phyloP scores from a whole-genome alignment of 2,113 vertebrate genomes.

The Epinephelus lanceolatus region DNA sequence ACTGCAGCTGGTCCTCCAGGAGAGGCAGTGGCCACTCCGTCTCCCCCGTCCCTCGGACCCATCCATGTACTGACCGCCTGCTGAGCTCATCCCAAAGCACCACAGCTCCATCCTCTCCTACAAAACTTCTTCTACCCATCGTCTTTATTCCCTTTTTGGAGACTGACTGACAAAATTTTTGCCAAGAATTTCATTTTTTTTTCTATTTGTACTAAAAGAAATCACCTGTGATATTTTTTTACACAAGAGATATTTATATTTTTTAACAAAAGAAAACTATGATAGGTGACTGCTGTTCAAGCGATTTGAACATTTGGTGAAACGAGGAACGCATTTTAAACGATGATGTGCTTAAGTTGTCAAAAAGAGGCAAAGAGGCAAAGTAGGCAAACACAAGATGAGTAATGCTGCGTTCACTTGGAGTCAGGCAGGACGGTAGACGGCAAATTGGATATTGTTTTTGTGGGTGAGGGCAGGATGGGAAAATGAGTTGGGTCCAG shows the following conservation, averaged over 20 bases:
- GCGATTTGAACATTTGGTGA: constrained; percentile 65
- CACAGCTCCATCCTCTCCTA: constrained; percentile 32
- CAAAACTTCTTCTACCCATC: constrained; percentile 22
- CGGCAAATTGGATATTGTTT: no score
- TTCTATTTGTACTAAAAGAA: constrained; percentile 82
- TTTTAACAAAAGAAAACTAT: constrained; percentile 76
- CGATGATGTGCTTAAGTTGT: constrained; percentile 28
- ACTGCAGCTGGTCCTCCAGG: constrained; percentile 47
- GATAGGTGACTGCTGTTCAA: constrained; percentile 64
- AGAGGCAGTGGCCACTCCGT: background rate
- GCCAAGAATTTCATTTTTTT: constrained; percentile 73
- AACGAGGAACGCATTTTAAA: constrained; percentile 31
- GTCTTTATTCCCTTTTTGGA: constrained; percentile 52
- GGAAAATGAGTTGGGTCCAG: no score
- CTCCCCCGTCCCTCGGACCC: constrained; percentile 1
- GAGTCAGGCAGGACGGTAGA: no score
- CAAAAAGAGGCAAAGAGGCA: constrained; percentile 50
- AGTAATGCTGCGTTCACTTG: background rate
- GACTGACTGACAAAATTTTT: constrained; percentile 58
- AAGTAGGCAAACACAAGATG: constrained; percentile 24
- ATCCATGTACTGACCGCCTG: constrained; percentile 29
- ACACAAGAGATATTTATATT: constrained; percentile 88
- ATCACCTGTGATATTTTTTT: constrained; percentile 86
- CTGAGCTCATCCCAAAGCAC: constrained; percentile 67
- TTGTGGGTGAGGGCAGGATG: no score